Base-by-base conservation (phyloP, 1,140 invertebrate genomes). In the Euborellia annulipes region DNA sequence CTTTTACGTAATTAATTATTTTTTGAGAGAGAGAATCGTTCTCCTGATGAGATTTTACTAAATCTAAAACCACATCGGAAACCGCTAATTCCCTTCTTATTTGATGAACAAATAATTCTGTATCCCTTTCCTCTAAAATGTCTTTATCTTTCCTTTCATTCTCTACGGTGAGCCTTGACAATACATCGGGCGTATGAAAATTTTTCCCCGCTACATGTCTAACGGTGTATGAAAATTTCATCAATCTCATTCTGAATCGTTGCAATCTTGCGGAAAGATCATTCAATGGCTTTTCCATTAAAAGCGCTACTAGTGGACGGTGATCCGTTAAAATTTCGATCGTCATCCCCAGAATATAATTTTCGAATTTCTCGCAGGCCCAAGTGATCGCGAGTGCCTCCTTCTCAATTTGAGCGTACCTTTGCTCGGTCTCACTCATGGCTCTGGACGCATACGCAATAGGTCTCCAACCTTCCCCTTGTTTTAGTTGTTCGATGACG, bases 361-460 rank as follows among this genome's bases (percentile, higher is more conserved):
- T 43, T 14, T 53, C 30, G 36, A 57, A 52, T 43, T 46, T 22
- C 39, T 55, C 46, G 18, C 14, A 30, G 4, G 47, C 41, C 47
- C 43, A 56, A n/a, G 55, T 50, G 17, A 55, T 14, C 0, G 49
- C 51, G 9, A 57, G 53, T 2, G 54, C 55, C 30, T 54, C 58
- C 27, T 60, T 50, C 9, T 59, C 59, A 13, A 55, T 58, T 46
- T 60, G 58, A 41, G 17, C 42, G 41, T 46, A 36, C 3, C 49
- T 51, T 44, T 54, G 44, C 42, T 64, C 46, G 0, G 47, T 38
- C 3, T 45, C 19, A 9, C 47, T 52, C 11, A 60, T 21, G 42
- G 50, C 43, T 43, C 40, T 50, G 2, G 41, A 48, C 18, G 47
- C 54, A 55, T 59, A 68, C 9, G 55, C 56, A 13, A 67, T 50